Evolutionary conservation across 2,888 invertebrate species (phyloP).

Genomic region (Drosophila conformis): DNA sequence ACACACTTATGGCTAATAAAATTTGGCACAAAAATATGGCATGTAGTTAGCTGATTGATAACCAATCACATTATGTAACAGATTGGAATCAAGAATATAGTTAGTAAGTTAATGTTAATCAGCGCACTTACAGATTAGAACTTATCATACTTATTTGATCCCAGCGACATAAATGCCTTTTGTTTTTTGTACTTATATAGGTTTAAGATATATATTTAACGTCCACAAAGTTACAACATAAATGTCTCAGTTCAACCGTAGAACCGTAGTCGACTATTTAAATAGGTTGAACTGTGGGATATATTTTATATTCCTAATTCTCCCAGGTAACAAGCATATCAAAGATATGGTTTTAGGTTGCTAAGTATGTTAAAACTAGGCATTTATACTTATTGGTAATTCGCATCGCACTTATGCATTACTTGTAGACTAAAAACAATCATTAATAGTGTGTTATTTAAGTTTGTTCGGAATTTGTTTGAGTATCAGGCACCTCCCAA

Average conservation of each 20-base stretch:
- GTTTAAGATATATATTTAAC: constrained; percentile 8
- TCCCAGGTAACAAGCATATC: background rate
- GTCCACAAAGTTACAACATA: constrained; percentile 19
- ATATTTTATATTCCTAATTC: background rate
- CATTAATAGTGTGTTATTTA: background rate
- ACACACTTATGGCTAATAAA: background rate
- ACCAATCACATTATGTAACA: constrained; percentile 35
- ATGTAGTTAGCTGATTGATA: constrained; percentile 63
- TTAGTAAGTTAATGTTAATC: background rate
- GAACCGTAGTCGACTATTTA: background rate
- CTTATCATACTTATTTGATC: constrained; percentile 1
- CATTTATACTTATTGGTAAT: too few relatives aligned
- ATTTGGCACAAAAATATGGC: constrained; percentile 24
- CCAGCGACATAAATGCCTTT: background rate
- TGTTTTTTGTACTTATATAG: constrained; percentile 2
- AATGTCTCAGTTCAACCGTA: constrained; percentile 6
- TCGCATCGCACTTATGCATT: too few relatives aligned
- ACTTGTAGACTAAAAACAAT: background rate
- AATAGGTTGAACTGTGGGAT: background rate
- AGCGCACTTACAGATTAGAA: background rate
- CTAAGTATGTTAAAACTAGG: too few relatives aligned
- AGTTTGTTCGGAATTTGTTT: background rate
- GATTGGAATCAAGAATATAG: background rate
- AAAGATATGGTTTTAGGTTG: background rate
- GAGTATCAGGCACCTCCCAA: constrained; percentile 9